Base-by-base conservation (phyloP, 2,113 vertebrate species). In the Pseudopodoces humilis region DNA sequence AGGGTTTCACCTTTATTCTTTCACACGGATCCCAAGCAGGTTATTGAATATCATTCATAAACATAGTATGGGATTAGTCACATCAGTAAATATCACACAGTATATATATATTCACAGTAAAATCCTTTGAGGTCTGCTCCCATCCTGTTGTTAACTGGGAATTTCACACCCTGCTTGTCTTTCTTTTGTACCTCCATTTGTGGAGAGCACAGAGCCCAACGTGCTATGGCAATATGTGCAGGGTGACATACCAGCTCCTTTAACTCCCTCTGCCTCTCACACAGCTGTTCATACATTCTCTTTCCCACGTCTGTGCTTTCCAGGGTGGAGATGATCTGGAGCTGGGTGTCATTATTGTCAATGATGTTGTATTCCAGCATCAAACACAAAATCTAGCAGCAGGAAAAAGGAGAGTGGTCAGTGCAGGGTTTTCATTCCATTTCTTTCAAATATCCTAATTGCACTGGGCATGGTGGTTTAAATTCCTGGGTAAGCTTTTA, bases 311-410 rank as follows among this genome's bases (percentile, higher is more conserved):
- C 98, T 14, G 99, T 99, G 98, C 99, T 99, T 98, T 99, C 99
- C 97, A 99, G 98, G 15, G 99, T 99, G 62, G 99, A 99, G 98
- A 99, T 99, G 98, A 99, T 99, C 98, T 99, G 99, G 94, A 99
- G 98, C 97, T 99, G 99, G 5, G 99, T 99, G 98, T 99, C 99
- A 5, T 99, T 99, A 95, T 99, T 99, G 96, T 99, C 99, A 8
- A 99, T 99, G 97, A 99, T 99, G 98, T 99, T 99, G 97, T 99
- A 99, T 85, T 99, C 99, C 97, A 99, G 98, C 99, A 99, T 99
- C 96, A 99, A 97, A 94, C 99, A 99, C 93, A 99, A 96, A 97
- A 99, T 99, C 99, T 99, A 96, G 49, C 13, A 39, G 8, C 4
- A 76, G 71, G 70, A 80, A 1, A 71, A 43, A 70, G 4, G 43